phyloP scores from a whole-genome alignment of 2,888 invertebrate genomes.

The Orgyia antiqua region DNA sequence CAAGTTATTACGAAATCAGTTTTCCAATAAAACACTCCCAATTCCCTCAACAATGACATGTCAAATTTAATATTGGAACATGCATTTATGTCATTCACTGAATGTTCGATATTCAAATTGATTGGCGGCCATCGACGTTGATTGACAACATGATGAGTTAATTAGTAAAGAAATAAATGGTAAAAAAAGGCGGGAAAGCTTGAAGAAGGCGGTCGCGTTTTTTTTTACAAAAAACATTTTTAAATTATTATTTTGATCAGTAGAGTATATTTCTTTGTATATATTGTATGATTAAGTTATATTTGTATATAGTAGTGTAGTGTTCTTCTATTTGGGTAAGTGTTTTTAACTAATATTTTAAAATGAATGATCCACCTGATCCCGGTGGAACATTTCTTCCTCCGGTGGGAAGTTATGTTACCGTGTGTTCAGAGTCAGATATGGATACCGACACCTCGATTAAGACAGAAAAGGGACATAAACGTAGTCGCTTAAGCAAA shows the following conservation, averaged over 20 bases:
- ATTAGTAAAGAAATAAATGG: too few relatives aligned
- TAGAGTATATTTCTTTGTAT: too few relatives aligned
- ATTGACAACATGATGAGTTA: too few relatives aligned
- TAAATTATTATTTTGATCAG: too few relatives aligned
- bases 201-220: too few relatives aligned
- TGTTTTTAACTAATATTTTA: too few relatives aligned
- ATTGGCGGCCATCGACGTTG: background rate
- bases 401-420: background rate
- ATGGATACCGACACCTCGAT: too few relatives aligned
- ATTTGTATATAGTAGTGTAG: too few relatives aligned
- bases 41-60: constrained; percentile 1
- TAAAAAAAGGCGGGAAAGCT: too few relatives aligned
- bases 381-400: background rate
- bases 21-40: constrained; percentile 1
- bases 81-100: constrained; percentile 4
- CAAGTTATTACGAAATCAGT: background rate
- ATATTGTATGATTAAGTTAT: too few relatives aligned
- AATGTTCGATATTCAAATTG: constrained; percentile 6
- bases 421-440: background rate
- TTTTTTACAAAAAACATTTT: too few relatives aligned
- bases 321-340: too few relatives aligned
- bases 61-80: constrained; percentile 8
- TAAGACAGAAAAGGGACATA: background rate
- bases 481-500: background rate
- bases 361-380: background rate